Conservation (phyloP, 30 jellyfish, hydroid and myxozoan genomes). For the Aurelia aurita complex sp. Pacific region DNA sequence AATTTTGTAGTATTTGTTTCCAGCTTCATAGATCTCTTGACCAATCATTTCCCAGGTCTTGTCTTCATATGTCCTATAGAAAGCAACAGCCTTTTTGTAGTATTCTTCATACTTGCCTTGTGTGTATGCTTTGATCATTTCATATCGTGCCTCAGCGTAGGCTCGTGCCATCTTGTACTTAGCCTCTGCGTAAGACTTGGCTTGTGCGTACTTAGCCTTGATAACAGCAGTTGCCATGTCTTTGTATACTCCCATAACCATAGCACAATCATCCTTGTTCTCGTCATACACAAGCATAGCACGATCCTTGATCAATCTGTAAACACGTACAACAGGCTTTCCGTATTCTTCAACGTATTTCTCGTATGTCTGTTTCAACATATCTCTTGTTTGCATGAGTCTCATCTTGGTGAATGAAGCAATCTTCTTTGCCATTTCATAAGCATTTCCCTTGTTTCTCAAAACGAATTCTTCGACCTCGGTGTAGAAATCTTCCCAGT, state of each 20-base stretch:
- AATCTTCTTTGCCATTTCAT: slow-evolving; percentile 28
- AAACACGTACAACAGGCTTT: slow-evolving; percentile 41
- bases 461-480: slow-evolving; percentile 64
- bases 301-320: slow-evolving; percentile 31
- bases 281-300: slow-evolving; percentile 77
- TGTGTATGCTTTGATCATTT: slow-evolving; percentile 18
- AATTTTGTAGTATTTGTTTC: slow-evolving; percentile 50
- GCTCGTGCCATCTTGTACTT: slow-evolving; percentile 39
- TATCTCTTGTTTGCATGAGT: slow-evolving; percentile 8
- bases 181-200: slow-evolving; percentile 41
- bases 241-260: slow-evolving; percentile 67
- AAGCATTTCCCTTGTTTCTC: slow-evolving; percentile 47
- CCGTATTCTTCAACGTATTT: slow-evolving; percentile 26
- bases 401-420: slow-evolving; percentile 6
- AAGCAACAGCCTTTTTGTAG: slow-evolving; percentile 41
- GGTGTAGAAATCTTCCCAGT: slow-evolving; percentile 76
- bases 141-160: slow-evolving; percentile 51
- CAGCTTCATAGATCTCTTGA: slow-evolving; percentile 49
- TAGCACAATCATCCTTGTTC: slow-evolving; percentile 68
- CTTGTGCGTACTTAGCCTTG: slow-evolving; percentile 33
- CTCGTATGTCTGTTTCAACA: slow-evolving; percentile 30
- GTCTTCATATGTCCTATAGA: slow-evolving; percentile 81
- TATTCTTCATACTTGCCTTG: slow-evolving; percentile 41
- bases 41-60: slow-evolving; percentile 93
- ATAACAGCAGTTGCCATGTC: slow-evolving; percentile 51